A percentile compares a stretch with the other conserved stretches of the same genome.
Conservation (phyloP, 2,113 vertebrate genomes). For the Triplophysa siluroides region DNA sequence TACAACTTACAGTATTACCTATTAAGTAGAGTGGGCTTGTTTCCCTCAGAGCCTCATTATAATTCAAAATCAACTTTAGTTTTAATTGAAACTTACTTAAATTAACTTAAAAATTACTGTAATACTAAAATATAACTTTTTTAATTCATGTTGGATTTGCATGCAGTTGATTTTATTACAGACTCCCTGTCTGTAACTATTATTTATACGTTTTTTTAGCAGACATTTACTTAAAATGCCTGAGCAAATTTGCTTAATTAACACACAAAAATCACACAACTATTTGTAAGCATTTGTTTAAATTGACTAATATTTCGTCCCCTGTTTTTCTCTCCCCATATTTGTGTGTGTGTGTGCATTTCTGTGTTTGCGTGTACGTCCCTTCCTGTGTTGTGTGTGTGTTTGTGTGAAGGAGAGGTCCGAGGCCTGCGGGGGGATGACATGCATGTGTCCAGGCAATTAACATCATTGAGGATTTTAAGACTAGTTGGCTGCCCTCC, state of each 20-base stretch:
- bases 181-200: background rate
- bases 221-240: background rate
- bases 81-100: too few relatives aligned
- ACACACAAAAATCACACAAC: background rate
- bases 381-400: slow-evolving; percentile 38
- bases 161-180: background rate
- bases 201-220: background rate
- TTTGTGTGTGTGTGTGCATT: slow-evolving; percentile 39
- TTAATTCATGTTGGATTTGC: too few relatives aligned
- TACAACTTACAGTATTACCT: background rate
- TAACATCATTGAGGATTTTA: slow-evolving; percentile 72
- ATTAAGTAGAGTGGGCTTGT: background rate
- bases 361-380: slow-evolving; percentile 36
- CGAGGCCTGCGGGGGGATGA: slow-evolving; percentile 71
- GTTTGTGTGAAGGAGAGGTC: slow-evolving; percentile 68
- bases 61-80: too few relatives aligned
- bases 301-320: slow-evolving; percentile 44
- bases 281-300: slow-evolving; percentile 29
- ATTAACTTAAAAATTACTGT: too few relatives aligned
- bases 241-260: slow-evolving; percentile 20
- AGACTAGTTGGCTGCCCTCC: slow-evolving; percentile 66
- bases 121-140: too few relatives aligned
- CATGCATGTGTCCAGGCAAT: slow-evolving; percentile 75
- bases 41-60: too few relatives aligned
- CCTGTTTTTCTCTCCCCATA: slow-evolving; percentile 1